These are phyloP conservation scores for Octomys mimax DNA, from an alignment of 2,797 vertebrate species.

Conservation along the genomic window DNA sequence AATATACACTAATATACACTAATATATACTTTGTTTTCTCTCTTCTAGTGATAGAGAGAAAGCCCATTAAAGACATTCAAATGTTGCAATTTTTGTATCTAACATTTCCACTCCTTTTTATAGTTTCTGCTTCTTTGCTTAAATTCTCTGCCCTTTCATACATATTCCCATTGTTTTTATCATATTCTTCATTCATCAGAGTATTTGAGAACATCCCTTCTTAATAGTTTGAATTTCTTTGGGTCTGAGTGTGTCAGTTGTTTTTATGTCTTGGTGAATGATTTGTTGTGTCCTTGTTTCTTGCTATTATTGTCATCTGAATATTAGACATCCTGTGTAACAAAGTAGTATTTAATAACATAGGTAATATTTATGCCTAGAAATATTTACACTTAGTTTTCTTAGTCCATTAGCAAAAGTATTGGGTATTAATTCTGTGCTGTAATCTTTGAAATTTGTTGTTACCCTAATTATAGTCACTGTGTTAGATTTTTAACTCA, in stretches of 20 bases:
- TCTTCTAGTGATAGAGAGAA: background rate
- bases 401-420: background rate
- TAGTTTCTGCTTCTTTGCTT: slow-evolving; percentile 14
- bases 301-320: slow-evolving; percentile 29
- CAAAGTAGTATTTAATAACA: background rate
- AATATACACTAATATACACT: background rate
- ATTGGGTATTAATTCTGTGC: slow-evolving; percentile 9
- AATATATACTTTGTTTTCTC: background rate
- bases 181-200: background rate
- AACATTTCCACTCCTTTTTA: slow-evolving; percentile 29
- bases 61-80: slow-evolving; percentile 19
- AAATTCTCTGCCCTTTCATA: background rate
- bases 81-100: background rate
- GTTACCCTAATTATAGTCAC: background rate
- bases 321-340: background rate
- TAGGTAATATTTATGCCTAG: slow-evolving; percentile 4
- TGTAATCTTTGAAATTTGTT: slow-evolving; percentile 28
- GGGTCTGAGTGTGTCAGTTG: background rate
- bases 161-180: background rate
- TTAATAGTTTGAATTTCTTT: background rate
- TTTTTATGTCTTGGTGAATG: slow-evolving; percentile 33
- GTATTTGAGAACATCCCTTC: background rate
- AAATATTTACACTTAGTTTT: slow-evolving; percentile 8
- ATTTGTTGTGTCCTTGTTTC: slow-evolving; percentile 35
- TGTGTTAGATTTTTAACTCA: background rate